Conservation (phyloP, 2,113 vertebrate genomes). For the Nothocercus julius region DNA sequence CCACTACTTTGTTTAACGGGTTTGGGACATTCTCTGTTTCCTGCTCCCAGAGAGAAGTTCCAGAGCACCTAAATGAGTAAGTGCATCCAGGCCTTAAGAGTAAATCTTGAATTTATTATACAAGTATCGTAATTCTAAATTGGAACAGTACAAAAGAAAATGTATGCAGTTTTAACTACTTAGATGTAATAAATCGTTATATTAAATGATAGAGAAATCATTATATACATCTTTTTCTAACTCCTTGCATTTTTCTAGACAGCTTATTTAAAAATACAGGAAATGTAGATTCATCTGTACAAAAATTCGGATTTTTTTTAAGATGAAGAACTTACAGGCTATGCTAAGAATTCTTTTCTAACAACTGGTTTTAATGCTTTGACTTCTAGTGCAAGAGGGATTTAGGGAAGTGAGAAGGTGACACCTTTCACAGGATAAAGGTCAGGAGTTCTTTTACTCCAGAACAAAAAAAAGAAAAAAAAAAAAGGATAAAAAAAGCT, state of each 20-base stretch:
- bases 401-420: conserved; percentile 44
- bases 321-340: conserved; percentile 55
- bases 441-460: conserved; percentile 76
- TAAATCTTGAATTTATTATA: background rate
- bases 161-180: conserved; percentile 18
- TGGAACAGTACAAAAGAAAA: conserved; percentile 33
- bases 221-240: conserved; percentile 73
- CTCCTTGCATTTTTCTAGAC: conserved; percentile 76
- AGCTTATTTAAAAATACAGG: conserved; percentile 65
- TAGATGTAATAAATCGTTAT: conserved; percentile 56
- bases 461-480: conserved; percentile 26
- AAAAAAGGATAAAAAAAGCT: conserved; percentile 21
- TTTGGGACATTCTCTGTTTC: background rate
- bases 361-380: conserved; percentile 75
- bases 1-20: background rate
- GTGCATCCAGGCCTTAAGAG: conserved; percentile 6
- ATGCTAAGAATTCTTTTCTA: conserved; percentile 65
- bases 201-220: conserved; percentile 58
- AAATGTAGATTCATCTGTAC: conserved; percentile 62
- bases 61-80: background rate
- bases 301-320: conserved; percentile 69
- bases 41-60: conserved; percentile 35
- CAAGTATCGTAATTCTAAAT: background rate
- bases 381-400: conserved; percentile 65
- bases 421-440: conserved; percentile 59